A percentile compares a stretch with the other conserved stretches of the same genome.
Evolutionary conservation across 2,113 vertebrate genomes (phyloP).

Genomic region (Trinectes maculatus): DNA sequence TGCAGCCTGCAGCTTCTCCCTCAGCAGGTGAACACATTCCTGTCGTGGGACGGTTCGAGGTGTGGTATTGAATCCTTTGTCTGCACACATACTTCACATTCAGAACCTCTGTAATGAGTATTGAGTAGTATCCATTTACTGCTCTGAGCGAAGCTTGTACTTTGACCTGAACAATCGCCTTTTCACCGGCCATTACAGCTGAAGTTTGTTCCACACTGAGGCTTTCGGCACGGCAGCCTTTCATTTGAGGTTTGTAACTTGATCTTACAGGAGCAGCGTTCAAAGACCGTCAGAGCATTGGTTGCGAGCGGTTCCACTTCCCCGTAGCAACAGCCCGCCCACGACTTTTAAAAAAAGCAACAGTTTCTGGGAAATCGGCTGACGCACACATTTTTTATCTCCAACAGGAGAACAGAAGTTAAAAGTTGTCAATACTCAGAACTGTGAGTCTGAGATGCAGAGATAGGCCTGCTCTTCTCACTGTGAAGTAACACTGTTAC

Average conservation of each 20-base stretch:
- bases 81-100: conserved; percentile 3
- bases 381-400: conserved; percentile 71
- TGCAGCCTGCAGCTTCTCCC: background rate
- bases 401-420: conserved; percentile 23
- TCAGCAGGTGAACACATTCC: conserved; percentile 46
- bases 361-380: conserved; percentile 78
- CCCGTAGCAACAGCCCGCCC: conserved; percentile 75
- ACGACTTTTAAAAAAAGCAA: conserved; percentile 69
- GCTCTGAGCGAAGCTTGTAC: too few species aligned
- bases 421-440: conserved; percentile 49
- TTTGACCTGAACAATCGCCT: too few species aligned
- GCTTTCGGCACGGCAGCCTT: background rate
- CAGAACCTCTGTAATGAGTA: too few species aligned
- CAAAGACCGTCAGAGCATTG: conserved; percentile 35
- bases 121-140: too few species aligned
- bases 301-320: conserved; percentile 46
- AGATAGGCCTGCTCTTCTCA: conserved; percentile 28
- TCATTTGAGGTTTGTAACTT: conserved; percentile 36
- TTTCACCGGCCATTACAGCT: background rate
- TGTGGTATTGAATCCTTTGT: conserved; percentile 44
- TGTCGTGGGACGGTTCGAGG: conserved; percentile 39
- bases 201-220: background rate
- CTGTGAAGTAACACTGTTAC: background rate
- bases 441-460: conserved; percentile 27
- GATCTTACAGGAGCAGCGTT: conserved; percentile 33